Percentiles rank a stretch among this genome's conserved stretches.
Evolutionary conservation across 1,140 invertebrate genomes (phyloP).

Genomic region (Cherax destructor): DNA sequence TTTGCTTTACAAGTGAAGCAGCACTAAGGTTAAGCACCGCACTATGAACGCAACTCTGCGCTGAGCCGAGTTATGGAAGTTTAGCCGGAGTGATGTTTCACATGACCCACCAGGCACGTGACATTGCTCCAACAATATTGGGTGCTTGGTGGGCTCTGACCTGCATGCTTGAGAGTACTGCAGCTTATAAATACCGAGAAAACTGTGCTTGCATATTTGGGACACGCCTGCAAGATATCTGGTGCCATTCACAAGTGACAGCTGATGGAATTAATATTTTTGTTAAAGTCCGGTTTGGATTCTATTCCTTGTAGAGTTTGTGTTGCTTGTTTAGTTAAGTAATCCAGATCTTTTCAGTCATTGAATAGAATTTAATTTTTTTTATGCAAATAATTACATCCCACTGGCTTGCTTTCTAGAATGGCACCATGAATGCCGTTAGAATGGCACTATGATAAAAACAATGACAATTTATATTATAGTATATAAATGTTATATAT

Average conservation of each 20-base stretch:
- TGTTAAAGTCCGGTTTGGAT: neutral
- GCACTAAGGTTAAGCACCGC: neutral
- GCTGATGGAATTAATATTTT: neutral
- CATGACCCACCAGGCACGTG: no score
- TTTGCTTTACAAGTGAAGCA: neutral
- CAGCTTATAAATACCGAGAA: neutral
- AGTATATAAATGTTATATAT: neutral
- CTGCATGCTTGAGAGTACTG: conserved; percentile 14
- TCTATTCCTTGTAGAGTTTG: neutral
- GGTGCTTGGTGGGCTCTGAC: neutral
- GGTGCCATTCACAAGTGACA: neutral
- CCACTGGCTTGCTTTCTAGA: neutral
- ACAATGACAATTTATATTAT: neutral
- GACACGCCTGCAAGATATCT: conserved; percentile 6
- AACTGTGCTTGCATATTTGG: conserved; percentile 12
- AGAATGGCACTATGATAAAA: no score
- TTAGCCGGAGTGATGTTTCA: conserved; percentile 11
- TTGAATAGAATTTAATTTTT: neutral
- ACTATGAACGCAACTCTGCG: neutral
- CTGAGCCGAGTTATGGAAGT: neutral
- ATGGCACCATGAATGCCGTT: neutral
- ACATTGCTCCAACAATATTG: no score
- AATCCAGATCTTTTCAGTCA: neutral
- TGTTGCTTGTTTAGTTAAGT: neutral
- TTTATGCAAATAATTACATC: neutral